Base-by-base conservation (phyloP, 2,888 invertebrate species). In the Xestia sexstrigata region DNA sequence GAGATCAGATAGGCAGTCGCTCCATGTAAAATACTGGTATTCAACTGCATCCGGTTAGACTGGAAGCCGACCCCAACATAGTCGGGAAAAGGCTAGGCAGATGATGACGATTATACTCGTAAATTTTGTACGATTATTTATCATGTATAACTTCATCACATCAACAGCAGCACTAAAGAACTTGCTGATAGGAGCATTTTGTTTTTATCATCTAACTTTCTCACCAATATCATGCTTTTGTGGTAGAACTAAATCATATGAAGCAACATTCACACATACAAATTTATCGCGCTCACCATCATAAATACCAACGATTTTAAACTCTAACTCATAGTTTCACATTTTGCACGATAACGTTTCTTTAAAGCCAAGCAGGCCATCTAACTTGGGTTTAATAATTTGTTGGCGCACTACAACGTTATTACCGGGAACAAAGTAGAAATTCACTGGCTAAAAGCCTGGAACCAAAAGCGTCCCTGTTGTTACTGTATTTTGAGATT, bases 401-500 rank as follows among this genome's bases (percentile, higher is more conserved):
- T 82, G 79, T 87, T 85, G 87, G 85, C 77, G 76, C 77, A 74
- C 82, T 78, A 81, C 84, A 81, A 82, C 74, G 82, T 76, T 81
- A 82, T 85, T 89, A 86, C 86, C 67, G 84, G 45, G 70, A 68
- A 85, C 89, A 87, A 88, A 87, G 78, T 87, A 88, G 71, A 84
- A 82, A 78, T 87, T 82, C 87, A 70, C 77, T 65, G 45, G 77
- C 80, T 87, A 87, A 87, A 87, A 87, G 88, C 77, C 74, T 72
- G 79, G 81, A 83, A 81, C 88, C 84, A 60, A 79, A 72, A 79
- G 79, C 78, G 70, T 70, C 78, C 60, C 49, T 71, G 77, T 73
- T 76, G 88, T 81, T 74, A 76, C 81, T 73, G 66, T 76, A 83
- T 79, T 87, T 83, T 79, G 77, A 78, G 77, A 81, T 83, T 83